Percentiles rank a stretch among this genome's conserved stretches.
Evolutionary conservation across 2,888 invertebrate species (phyloP).

Genomic region (Platycheirus rosarum): DNA sequence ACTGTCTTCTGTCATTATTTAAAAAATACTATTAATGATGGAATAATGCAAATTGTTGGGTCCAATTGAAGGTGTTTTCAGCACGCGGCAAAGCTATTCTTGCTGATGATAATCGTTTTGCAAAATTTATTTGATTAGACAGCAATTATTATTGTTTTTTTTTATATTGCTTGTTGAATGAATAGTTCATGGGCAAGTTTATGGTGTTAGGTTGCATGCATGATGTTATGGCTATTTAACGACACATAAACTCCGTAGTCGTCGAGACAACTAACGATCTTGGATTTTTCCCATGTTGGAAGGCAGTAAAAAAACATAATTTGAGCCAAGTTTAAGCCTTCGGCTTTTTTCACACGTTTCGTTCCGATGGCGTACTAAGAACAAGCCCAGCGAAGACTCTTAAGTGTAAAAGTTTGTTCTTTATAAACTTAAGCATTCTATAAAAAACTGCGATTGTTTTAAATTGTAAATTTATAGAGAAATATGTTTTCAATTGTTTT

Average conservation of each 20-base stretch:
- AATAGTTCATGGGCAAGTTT: constrained; percentile 21
- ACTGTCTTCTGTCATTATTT: background rate
- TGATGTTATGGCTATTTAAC: constrained; percentile 6
- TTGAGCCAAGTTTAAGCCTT: constrained; percentile 37
- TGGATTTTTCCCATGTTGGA: constrained; percentile 61
- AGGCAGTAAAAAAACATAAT: constrained; percentile 29
- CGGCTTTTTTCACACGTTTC: too few relatives aligned
- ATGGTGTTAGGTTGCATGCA: constrained; percentile 17
- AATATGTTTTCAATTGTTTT: too few relatives aligned
- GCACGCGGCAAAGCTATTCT: constrained; percentile 6
- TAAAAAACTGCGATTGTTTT: too few relatives aligned
- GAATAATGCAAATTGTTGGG: background rate
- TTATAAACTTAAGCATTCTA: too few relatives aligned
- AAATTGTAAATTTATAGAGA: too few relatives aligned
- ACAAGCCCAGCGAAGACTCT: too few relatives aligned
- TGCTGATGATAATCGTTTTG: constrained; percentile 1
- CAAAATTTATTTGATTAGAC: constrained; percentile 16
- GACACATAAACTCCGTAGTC: background rate
- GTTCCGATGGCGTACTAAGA: too few relatives aligned
- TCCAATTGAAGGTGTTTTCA: constrained; percentile 20
- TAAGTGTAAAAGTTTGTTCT: too few relatives aligned
- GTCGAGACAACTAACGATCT: constrained; percentile 32
- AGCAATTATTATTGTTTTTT: constrained; percentile 13
- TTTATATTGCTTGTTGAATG: constrained; percentile 13
- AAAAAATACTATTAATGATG: background rate